Percentiles rank a stretch among this genome's conserved stretches.
phyloP scores from a whole-genome alignment of 2,797 vertebrate genomes.

The Arctocebus calabarensis region DNA sequence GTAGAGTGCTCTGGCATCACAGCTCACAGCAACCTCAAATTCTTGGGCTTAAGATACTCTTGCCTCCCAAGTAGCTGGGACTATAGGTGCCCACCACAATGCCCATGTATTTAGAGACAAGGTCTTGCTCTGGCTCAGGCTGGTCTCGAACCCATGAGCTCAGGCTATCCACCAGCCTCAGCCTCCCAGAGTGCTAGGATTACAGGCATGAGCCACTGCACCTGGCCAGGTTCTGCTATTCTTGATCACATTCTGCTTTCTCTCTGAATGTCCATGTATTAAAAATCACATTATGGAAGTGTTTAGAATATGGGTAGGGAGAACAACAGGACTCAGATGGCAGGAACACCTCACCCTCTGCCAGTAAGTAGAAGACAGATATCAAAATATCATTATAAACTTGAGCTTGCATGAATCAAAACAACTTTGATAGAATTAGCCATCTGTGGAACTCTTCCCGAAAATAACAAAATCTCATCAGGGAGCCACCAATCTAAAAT shows the following conservation, averaged over 20 bases:
- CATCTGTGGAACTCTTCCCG: conserved; percentile 69
- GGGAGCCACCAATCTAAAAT: conserved; percentile 68
- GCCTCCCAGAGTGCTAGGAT: too few relatives aligned
- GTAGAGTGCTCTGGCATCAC: too few relatives aligned
- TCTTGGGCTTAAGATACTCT: too few relatives aligned
- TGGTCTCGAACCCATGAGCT: too few relatives aligned
- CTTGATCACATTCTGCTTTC: background rate
- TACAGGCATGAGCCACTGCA: too few relatives aligned
- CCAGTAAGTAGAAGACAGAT: background rate
- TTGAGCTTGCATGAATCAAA: conserved; percentile 59
- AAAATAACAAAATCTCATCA: conserved; percentile 71
- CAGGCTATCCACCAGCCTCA: too few relatives aligned
- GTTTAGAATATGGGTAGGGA: background rate
- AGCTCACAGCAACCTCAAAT: too few relatives aligned
- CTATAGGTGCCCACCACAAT: too few relatives aligned
- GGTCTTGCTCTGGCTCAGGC: too few relatives aligned
- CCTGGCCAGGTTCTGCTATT: background rate
- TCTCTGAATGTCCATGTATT: background rate
- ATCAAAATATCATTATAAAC: conserved; percentile 60
- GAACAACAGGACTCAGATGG: conserved; percentile 1
- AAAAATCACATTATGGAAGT: background rate
- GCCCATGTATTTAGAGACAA: too few relatives aligned
- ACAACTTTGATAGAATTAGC: conserved; percentile 75
- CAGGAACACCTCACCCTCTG: background rate
- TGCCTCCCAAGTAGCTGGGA: too few relatives aligned